A percentile compares a stretch with the other conserved stretches of the same genome.
Evolutionary conservation across 2,113 vertebrate genomes (phyloP).

Genomic region (Aegithalos caudatus): DNA sequence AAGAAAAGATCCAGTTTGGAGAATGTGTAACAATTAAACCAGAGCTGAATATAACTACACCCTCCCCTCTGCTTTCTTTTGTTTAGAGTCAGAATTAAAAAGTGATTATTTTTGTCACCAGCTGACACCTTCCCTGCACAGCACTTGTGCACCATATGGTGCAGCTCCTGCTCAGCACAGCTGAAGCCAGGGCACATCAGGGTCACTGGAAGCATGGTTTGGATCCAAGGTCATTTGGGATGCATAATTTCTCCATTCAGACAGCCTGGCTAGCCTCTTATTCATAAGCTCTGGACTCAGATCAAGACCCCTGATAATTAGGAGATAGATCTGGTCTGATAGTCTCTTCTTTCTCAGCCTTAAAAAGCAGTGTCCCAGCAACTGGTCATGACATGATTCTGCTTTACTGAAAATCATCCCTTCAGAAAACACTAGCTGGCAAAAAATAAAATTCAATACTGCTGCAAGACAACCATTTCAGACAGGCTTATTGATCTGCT

Average conservation of each 20-base stretch:
- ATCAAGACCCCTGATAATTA: background rate
- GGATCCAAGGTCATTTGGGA: background rate
- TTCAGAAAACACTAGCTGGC: background rate
- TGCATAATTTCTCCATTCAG: background rate
- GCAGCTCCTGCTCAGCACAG: background rate
- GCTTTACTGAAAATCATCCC: background rate
- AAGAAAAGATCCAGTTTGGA: background rate
- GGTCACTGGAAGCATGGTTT: background rate
- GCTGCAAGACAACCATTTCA: background rate
- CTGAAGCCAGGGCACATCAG: background rate
- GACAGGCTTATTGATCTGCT: conserved; percentile 1
- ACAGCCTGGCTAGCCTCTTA: background rate
- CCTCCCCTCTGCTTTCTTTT: background rate
- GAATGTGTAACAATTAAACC: background rate
- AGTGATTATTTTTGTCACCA: background rate
- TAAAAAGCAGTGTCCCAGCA: background rate
- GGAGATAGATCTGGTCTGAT: background rate
- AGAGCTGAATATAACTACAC: background rate
- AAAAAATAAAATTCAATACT: background rate
- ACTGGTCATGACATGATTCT: background rate
- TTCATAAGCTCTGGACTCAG: background rate
- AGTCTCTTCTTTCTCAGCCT: background rate
- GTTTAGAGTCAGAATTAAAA: background rate
- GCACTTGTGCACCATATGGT: background rate
- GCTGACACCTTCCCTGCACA: background rate